These are phyloP conservation scores for Coracopsis vasa DNA, from an alignment of 2,113 vertebrate genomes.

Conservation along the genomic window DNA sequence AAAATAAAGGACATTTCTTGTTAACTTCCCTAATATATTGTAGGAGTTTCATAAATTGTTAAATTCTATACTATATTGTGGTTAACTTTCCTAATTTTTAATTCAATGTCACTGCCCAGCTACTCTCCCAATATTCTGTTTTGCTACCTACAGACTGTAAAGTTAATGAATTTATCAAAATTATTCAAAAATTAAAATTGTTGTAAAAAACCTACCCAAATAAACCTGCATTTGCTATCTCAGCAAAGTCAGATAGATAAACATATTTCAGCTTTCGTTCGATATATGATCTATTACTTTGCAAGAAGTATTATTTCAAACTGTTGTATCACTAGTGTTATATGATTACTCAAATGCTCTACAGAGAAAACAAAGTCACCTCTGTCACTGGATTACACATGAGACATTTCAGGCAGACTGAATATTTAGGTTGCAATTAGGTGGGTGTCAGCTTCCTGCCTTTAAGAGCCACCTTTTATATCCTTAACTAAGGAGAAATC, in stretches of 20 bases:
- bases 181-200: not conserved
- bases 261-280: not conserved
- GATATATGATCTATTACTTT: not conserved
- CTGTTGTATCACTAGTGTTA: not conserved
- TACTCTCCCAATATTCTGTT: not conserved
- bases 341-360: not conserved
- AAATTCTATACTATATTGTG: not conserved
- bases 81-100: not conserved
- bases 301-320: not conserved
- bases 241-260: not conserved
- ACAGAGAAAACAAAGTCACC: slow-evolving; percentile 9
- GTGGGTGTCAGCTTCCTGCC: not conserved
- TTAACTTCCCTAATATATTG: not conserved
- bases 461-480: slow-evolving; percentile 2
- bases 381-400: not conserved
- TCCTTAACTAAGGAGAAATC: not conserved
- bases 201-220: not conserved
- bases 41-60: not conserved
- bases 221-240: not conserved
- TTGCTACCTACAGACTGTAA: not conserved
- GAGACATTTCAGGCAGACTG: not conserved
- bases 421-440: not conserved
- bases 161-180: not conserved
- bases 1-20: not conserved
- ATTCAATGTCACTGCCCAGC: not conserved